These are phyloP conservation scores for Cataglyphis cursor DNA, from an alignment of 2,888 invertebrate genomes.

Conservation along the genomic window DNA sequence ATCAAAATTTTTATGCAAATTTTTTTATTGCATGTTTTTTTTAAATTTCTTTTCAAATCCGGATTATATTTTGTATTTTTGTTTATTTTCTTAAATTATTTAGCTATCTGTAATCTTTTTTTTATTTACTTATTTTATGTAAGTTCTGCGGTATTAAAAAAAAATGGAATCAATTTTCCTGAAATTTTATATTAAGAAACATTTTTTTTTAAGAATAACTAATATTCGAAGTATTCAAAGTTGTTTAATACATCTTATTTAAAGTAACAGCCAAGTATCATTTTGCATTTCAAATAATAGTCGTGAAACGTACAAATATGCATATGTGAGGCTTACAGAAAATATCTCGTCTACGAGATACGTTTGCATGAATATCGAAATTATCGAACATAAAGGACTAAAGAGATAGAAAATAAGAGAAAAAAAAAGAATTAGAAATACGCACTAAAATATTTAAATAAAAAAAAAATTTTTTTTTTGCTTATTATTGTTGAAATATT, in stretches of 20 bases:
- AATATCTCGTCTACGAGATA: slow-evolving; percentile 17
- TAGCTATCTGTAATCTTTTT: background rate
- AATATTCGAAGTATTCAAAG: slow-evolving; percentile 24
- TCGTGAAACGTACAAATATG: slow-evolving; percentile 37
- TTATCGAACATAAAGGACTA: background rate
- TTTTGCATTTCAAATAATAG: slow-evolving; percentile 42
- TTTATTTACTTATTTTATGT: background rate
- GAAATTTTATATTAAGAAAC: background rate
- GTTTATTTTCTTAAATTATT: background rate
- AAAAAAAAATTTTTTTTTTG: background rate
- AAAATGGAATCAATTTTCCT: background rate
- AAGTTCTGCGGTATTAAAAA: background rate
- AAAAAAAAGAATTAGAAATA: slow-evolving; percentile 11
- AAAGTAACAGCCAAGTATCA: slow-evolving; percentile 2
- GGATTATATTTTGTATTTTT: background rate
- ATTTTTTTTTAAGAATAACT: background rate
- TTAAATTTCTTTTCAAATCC: background rate
- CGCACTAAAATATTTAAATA: background rate
- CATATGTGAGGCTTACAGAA: slow-evolving; percentile 22
- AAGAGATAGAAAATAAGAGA: background rate
- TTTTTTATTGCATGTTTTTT: background rate
- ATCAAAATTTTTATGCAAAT: background rate
- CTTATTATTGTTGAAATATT: slow-evolving; percentile 15
- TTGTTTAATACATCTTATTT: slow-evolving; percentile 8
- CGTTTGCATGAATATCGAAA: slow-evolving; percentile 36